phyloP scores from a whole-genome alignment of 2,113 vertebrate species.

The Dermatemys mawii region DNA sequence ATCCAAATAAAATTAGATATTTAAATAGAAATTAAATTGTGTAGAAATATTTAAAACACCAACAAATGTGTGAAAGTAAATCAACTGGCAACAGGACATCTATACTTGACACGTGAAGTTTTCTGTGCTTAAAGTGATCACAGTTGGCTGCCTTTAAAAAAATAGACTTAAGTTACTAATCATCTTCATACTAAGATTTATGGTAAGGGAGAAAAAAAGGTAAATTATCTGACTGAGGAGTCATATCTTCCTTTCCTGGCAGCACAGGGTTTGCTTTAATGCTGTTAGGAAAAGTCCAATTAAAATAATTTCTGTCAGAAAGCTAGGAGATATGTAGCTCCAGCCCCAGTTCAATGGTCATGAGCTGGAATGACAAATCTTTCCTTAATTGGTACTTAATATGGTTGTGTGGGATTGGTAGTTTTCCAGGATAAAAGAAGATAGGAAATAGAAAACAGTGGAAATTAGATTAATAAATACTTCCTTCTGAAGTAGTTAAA shows the following conservation, averaged over 20 bases:
- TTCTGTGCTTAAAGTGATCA: slow-evolving; percentile 60
- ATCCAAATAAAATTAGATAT: background rate
- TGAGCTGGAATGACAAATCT: slow-evolving; percentile 68
- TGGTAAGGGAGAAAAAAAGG: slow-evolving; percentile 76
- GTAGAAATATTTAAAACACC: slow-evolving; percentile 60
- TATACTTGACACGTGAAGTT: slow-evolving; percentile 54
- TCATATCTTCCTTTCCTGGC: slow-evolving; percentile 76
- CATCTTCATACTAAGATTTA: slow-evolving; percentile 79
- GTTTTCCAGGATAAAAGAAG: slow-evolving; percentile 70
- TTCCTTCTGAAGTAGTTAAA: slow-evolving; percentile 58
- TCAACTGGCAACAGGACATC: slow-evolving; percentile 64
- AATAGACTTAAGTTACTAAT: slow-evolving; percentile 67
- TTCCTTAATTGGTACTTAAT: slow-evolving; percentile 72
- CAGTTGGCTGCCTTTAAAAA: slow-evolving; percentile 62
- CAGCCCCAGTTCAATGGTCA: slow-evolving; percentile 60
- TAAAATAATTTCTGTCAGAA: slow-evolving; percentile 82
- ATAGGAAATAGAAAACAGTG: slow-evolving; percentile 61
- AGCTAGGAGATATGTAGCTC: slow-evolving; percentile 66
- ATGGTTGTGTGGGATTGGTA: slow-evolving; percentile 66
- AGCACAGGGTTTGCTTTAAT: slow-evolving; percentile 76
- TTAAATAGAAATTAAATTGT: slow-evolving; percentile 43
- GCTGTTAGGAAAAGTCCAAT: slow-evolving; percentile 75
- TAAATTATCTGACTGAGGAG: slow-evolving; percentile 79
- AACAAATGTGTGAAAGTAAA: slow-evolving; percentile 72
- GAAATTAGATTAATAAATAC: slow-evolving; percentile 68